A percentile compares a stretch with the other conserved stretches of the same genome.
Evolutionary conservation across 2,888 invertebrate species (phyloP).

Genomic region (Choristoneura rosaceana): DNA sequence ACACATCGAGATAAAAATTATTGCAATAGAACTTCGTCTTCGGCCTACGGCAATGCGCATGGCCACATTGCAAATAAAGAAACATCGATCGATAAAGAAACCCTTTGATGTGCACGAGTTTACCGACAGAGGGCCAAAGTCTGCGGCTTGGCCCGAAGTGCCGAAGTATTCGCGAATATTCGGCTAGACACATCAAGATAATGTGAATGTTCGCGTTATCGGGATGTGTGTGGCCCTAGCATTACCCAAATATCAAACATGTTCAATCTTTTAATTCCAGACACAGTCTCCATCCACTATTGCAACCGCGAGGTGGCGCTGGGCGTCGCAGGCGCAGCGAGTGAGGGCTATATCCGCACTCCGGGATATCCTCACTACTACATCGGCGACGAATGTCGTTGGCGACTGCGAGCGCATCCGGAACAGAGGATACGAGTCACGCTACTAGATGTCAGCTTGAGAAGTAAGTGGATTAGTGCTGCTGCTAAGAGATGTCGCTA

Average conservation of each 20-base stretch:
- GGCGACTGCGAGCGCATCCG: slow-evolving; percentile 87
- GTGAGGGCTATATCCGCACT: slow-evolving; percentile 88
- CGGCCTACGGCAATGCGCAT: no score
- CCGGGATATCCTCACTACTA: slow-evolving; percentile 92
- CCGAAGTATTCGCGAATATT: no score
- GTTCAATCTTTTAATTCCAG: slow-evolving; percentile 64
- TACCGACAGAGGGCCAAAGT: no score
- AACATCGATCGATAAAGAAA: no score
- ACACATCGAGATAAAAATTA: no score
- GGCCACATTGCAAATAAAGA: no score
- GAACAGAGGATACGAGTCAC: slow-evolving; percentile 88
- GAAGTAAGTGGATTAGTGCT: slow-evolving; percentile 83
- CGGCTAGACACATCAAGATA: no score
- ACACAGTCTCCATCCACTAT: slow-evolving; percentile 81
- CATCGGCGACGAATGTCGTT: slow-evolving; percentile 88
- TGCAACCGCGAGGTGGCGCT: slow-evolving; percentile 83
- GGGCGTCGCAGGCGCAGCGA: slow-evolving; percentile 68
- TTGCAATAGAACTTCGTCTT: no score
- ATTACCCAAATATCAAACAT: neutral
- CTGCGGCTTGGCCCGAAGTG: no score
- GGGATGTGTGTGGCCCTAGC: no score
- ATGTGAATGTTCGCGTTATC: no score
- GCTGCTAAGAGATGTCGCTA: slow-evolving; percentile 64
- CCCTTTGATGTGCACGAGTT: no score
- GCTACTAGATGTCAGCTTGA: slow-evolving; percentile 89